Conservation (phyloP, 2,113 vertebrate species). For the Pachycephala philippinensis region DNA sequence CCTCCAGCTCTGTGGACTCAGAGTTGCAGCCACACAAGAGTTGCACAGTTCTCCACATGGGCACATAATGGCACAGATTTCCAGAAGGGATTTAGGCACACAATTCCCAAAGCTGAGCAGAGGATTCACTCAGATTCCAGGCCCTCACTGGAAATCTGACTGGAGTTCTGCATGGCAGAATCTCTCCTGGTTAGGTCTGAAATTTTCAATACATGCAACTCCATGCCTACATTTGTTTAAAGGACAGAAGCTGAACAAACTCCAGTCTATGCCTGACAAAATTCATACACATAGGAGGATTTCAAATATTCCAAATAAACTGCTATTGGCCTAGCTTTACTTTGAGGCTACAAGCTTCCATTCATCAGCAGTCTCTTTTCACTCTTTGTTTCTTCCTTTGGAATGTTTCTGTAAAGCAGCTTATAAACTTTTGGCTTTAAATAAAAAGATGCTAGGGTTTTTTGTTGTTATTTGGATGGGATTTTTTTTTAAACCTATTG, state of each 20-base stretch:
- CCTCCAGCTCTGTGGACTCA: neutral
- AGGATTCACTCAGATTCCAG: neutral
- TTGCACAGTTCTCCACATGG: fast-evolving
- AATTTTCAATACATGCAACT: neutral
- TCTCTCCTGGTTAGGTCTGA: neutral
- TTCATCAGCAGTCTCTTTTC: slow-evolving; percentile 54
- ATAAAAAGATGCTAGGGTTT: neutral
- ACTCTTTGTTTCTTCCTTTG: slow-evolving; percentile 53
- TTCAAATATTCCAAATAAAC: slow-evolving; percentile 55
- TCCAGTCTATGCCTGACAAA: neutral
- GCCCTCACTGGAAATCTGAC: neutral
- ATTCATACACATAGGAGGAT: neutral
- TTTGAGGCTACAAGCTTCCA: slow-evolving; percentile 49
- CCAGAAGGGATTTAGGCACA: neutral
- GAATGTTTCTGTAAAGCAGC: slow-evolving; percentile 59
- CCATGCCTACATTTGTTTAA: neutral
- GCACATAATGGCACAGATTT: neutral
- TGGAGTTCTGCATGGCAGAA: neutral
- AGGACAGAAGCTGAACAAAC: slow-evolving; percentile 1
- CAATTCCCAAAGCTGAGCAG: neutral
- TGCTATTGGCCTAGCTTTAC: slow-evolving; percentile 4
- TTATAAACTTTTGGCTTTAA: slow-evolving; percentile 47
- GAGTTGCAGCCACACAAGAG: neutral
- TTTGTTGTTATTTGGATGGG: neutral
- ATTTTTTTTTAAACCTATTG: neutral